Evolutionary conservation across 2,888 invertebrate species (phyloP), one percentile per base, ranked within the genome.

Genomic region (Alloplasta piceator): DNA sequence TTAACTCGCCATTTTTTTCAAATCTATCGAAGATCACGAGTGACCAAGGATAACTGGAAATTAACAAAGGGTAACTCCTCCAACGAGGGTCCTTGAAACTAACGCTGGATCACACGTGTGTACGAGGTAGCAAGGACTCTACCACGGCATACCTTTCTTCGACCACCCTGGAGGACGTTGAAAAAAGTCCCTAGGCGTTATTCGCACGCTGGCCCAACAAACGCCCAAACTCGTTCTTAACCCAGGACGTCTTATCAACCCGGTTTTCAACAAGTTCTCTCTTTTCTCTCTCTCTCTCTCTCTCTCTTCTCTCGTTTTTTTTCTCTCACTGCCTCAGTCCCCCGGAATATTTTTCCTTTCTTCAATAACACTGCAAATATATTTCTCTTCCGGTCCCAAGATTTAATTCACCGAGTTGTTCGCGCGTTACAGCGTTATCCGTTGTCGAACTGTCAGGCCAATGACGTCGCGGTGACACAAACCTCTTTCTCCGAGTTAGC

Each of bases 161-260:
- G 72, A 72, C 76, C 72, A 80, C 80, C 80, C 80, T 14, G 26
- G 50, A 68, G 67, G 46, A 66, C 71, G 58, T 80, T 73, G 52
- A 52, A 26, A 26, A 61, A 68, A 76, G 61, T 68, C 75, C 71
- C 75, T 66, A 63, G 55, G 43, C 66, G 66, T 75, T 74, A 56
- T 71, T 55, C 38, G 55, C 61, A 16, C 77, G 72, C 68, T 26
- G 26, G 66, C 66, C 26, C 41, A 39, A 63, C 66, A 41, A 64
- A 78, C 66, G 67, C 36, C 64, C 50, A 77, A 77, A 77, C 77
- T 78, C 63, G 76, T 80, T 80, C 75, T 56, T 38, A 14, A 14
- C 7, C n/a, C 56, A 43, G 48, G 56, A 41, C 67, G 61, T 76
- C 72, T 77, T 80, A 77, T 80, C 80, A 80, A 68, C 68, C 68